phyloP scores from a whole-genome alignment of 2,797 vertebrate genomes.

The Enteromius viviparus region DNA sequence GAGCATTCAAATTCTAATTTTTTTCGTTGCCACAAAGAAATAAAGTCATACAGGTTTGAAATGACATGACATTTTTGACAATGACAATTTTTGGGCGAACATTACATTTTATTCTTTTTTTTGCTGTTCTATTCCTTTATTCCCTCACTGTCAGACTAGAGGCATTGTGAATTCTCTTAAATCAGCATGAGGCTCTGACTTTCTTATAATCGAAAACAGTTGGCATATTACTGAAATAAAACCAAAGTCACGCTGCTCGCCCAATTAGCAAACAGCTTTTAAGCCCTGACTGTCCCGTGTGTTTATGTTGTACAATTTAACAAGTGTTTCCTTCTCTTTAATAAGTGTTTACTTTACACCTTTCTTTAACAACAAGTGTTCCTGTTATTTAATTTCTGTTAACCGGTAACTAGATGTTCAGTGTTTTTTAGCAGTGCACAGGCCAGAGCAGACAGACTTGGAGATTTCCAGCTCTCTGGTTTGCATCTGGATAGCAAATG shows the following conservation, averaged over 20 bases:
- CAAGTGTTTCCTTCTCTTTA: conserved; percentile 16
- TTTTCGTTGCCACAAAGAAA: conserved; percentile 1
- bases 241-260: conserved; percentile 4
- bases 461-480: not conserved
- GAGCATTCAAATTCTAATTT: not conserved
- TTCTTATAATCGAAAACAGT: conserved; percentile 65
- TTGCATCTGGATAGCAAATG: conserved; percentile 51
- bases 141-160: conserved; percentile 65
- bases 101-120: not conserved
- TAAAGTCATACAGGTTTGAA: not conserved
- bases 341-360: conserved; percentile 17
- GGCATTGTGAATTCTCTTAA: conserved; percentile 72
- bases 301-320: not conserved
- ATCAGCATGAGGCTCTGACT: conserved; percentile 63
- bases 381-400: conserved; percentile 24
- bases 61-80: conserved; percentile 22
- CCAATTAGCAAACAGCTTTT: conserved; percentile 40
- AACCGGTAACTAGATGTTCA: conserved; percentile 37
- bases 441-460: conserved; percentile 13
- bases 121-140: not conserved
- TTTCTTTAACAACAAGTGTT: conserved; percentile 4
- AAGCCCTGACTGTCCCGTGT: conserved; percentile 31
- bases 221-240: conserved; percentile 44
- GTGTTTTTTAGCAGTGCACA: conserved; percentile 17
- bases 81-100: not conserved